phyloP scores from a whole-genome alignment of 2,797 vertebrate species.

The Aldrovandia affinis region DNA sequence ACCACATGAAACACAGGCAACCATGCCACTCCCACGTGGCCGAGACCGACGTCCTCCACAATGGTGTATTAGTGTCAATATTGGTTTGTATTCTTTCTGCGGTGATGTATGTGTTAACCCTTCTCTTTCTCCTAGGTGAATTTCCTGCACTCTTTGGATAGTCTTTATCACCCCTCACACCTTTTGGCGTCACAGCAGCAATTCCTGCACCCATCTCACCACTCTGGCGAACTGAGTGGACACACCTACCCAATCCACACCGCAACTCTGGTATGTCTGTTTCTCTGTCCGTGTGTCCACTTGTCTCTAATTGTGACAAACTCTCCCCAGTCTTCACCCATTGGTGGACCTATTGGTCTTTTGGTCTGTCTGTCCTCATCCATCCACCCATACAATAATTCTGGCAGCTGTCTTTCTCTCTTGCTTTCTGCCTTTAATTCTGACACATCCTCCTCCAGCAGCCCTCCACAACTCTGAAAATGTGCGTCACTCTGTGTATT shows the following conservation, averaged over 20 bases:
- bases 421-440: not conserved
- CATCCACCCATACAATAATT: not conserved
- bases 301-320: not conserved
- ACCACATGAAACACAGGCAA: too few species aligned
- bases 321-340: not conserved
- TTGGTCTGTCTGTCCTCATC: not conserved
- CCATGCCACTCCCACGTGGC: too few species aligned
- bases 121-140: constrained; percentile 66
- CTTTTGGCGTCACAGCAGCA: constrained; percentile 94
- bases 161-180: constrained; percentile 87
- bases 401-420: not conserved
- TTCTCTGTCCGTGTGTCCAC: not conserved
- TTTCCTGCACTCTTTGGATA: constrained; percentile 77
- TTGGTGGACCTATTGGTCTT: not conserved
- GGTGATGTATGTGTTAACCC: not conserved
- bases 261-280: constrained; percentile 84
- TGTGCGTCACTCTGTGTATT: not conserved
- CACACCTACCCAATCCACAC: constrained; percentile 89
- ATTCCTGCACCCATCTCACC: constrained; percentile 90
- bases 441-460: not conserved
- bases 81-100: too few species aligned
- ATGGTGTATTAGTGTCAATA: too few species aligned
- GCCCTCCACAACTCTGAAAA: not conserved
- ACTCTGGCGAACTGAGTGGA: constrained; percentile 89
- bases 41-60: too few species aligned